Base-by-base conservation (phyloP, 2,797 vertebrate genomes). In the Ctenochaetus hawaiiensis region DNA sequence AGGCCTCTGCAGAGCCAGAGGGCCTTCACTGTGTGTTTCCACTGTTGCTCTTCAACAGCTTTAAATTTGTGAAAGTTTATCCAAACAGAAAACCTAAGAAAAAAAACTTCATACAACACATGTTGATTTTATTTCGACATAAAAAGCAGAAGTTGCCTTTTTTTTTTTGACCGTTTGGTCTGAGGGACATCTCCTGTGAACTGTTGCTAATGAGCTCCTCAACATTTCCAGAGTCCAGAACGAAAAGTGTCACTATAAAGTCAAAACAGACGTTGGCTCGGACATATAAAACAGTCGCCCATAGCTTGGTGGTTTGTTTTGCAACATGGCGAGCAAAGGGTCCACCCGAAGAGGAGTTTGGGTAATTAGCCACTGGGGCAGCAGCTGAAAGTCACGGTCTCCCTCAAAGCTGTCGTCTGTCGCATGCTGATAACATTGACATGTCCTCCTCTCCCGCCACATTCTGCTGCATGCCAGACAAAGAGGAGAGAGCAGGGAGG, bases 401-500 rank as follows among this genome's bases (percentile, higher is more conserved):
- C 84, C 82, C 88, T 91, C 85, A 72, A 79, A 87, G 87, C 91
- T 70, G 83, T 82, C 82, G 82, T 90, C 93, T 94, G 93, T 82
- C 78, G 83, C 87, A 67, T 65, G 82, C 89, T 87, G 93, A 94
- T 94, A 94, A 93, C 93, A 92, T 87, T 90, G 91, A 92, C 78
- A 39, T 71, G 88, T 84, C 80, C 86, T 87, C 77, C 74, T 88
- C 87, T 87, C 20, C 51, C 62, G n/a, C 80, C 72, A 63, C 66
- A 67, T 82, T 68, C 73, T 44, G 82, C 85, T 57, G 72, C 72
- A 58, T 13, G 75, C 64, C 64, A 86, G 81, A 84, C 86, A 83
- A 86, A 67, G 62, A 62, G 67, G 67, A 76, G 56, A 30, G 20
- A 67, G 67, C 57, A 20, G 67, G 39, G 71, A 75, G 58, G 72